Percentiles rank a stretch among this genome's conserved stretches.
phyloP scores from a whole-genome alignment of 2,888 invertebrate genomes.

The Drepanosiphum platanoidis region DNA sequence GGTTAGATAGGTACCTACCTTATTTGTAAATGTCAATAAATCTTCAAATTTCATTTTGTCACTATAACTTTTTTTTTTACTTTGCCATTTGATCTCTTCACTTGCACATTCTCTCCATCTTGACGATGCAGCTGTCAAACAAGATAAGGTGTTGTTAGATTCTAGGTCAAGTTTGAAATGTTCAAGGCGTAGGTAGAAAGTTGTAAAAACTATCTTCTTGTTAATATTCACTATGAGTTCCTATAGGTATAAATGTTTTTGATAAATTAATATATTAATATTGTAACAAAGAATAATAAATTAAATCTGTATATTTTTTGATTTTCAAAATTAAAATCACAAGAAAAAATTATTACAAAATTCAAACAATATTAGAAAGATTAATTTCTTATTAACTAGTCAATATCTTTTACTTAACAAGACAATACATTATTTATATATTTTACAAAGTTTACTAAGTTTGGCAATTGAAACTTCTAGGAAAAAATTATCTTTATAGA shows the following conservation, averaged over 20 bases:
- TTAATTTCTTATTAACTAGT: too few relatives aligned
- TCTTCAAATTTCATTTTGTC: conserved; percentile 11
- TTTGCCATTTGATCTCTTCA: conserved; percentile 4
- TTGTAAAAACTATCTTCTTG: conserved; percentile 22
- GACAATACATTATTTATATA: too few relatives aligned
- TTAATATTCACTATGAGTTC: conserved; percentile 6
- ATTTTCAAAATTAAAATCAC: not conserved
- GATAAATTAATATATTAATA: not conserved
- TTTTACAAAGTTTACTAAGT: too few relatives aligned
- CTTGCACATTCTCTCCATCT: conserved; percentile 16
- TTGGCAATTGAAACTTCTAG: too few relatives aligned
- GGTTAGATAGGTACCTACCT: not conserved
- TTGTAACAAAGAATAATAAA: not conserved
- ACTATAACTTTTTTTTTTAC: conserved; percentile 1
- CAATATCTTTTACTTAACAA: too few relatives aligned
- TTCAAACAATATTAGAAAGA: too few relatives aligned
- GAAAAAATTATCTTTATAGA: too few relatives aligned
- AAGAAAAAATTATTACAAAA: not conserved
- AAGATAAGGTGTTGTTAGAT: conserved; percentile 39
- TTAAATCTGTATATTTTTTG: not conserved
- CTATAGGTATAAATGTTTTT: too few relatives aligned
- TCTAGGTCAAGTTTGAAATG: conserved; percentile 48
- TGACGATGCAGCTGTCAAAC: conserved; percentile 21
- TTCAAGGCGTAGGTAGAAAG: conserved; percentile 52
- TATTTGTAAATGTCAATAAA: conserved; percentile 44